Evolutionary conservation across 2,113 vertebrate species (phyloP).

Genomic region (Garra rufa): DNA sequence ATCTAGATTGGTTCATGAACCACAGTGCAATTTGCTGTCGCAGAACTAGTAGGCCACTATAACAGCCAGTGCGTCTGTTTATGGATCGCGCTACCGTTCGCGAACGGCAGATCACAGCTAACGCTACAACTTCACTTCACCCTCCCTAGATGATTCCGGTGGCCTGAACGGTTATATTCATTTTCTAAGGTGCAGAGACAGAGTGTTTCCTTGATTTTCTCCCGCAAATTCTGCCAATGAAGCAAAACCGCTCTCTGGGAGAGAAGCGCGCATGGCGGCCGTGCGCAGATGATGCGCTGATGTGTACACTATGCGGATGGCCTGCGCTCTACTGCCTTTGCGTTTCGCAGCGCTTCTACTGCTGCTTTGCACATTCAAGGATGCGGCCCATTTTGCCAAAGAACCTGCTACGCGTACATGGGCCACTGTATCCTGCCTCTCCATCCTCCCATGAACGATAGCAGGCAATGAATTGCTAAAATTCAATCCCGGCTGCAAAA

Average conservation of each 20-base stretch:
- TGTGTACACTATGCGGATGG: constrained; percentile 68
- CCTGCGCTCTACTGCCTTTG: constrained; percentile 60
- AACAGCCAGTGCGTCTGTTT: constrained; percentile 10
- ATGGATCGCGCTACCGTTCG: not conserved
- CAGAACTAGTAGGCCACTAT: constrained; percentile 1
- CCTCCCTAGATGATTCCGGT: not conserved
- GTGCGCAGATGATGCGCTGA: constrained; percentile 69
- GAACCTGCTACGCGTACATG: constrained; percentile 53
- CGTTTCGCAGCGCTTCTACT: constrained; percentile 14
- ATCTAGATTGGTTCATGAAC: not conserved
- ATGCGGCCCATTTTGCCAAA: constrained; percentile 64
- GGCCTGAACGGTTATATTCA: not conserved
- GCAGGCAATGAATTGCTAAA: not conserved
- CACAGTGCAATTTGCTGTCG: not conserved
- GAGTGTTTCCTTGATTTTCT: not conserved
- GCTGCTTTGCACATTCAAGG: constrained; percentile 68
- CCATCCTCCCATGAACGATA: constrained; percentile 35
- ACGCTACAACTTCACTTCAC: not conserved
- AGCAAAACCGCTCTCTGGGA: constrained; percentile 12
- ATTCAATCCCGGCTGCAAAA: constrained; percentile 17
- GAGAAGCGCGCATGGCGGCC: constrained; percentile 63
- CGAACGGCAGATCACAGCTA: not conserved
- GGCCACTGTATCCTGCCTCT: constrained; percentile 36
- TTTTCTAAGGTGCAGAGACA: not conserved
- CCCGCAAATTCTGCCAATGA: not conserved